These are phyloP conservation scores for Lamprologus tigripictilis DNA, from an alignment of 2,113 vertebrate genomes.

Conservation along the genomic window DNA sequence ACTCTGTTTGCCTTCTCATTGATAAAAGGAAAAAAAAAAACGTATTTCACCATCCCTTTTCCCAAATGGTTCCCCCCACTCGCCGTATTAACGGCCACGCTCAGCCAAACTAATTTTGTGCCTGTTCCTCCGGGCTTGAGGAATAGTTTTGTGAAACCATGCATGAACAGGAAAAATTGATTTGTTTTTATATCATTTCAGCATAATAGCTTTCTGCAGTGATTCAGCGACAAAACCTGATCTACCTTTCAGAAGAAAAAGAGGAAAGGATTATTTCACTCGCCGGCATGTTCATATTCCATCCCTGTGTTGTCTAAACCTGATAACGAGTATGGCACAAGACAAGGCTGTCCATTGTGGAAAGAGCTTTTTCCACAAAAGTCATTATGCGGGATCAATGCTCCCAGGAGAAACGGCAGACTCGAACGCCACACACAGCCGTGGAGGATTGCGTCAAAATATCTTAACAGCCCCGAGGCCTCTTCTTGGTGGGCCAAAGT, in stretches of 20 bases:
- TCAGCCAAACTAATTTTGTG: slow-evolving; percentile 19
- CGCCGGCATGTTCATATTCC: slow-evolving; percentile 16
- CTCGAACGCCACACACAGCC: slow-evolving; percentile 18
- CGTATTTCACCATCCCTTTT: slow-evolving; percentile 6
- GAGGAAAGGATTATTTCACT: neutral
- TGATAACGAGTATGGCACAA: slow-evolving; percentile 39
- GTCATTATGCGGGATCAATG: slow-evolving; percentile 55
- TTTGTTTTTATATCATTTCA: slow-evolving; percentile 57
- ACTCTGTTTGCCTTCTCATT: slow-evolving; percentile 3
- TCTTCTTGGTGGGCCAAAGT: slow-evolving; percentile 13
- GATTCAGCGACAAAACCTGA: slow-evolving; percentile 39
- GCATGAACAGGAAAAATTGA: slow-evolving; percentile 50
- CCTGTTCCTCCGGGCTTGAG: slow-evolving; percentile 7
- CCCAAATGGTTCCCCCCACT: neutral
- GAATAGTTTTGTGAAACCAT: slow-evolving; percentile 51
- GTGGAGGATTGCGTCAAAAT: slow-evolving; percentile 25
- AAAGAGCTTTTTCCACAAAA: slow-evolving; percentile 21
- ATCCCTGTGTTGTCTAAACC: slow-evolving; percentile 25
- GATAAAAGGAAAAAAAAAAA: neutral
- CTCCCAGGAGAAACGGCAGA: slow-evolving; percentile 12
- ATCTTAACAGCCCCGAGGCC: slow-evolving; percentile 17
- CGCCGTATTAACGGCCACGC: neutral
- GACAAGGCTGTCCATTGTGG: slow-evolving; percentile 41
- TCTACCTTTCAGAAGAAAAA: slow-evolving; percentile 3
- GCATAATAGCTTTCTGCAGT: slow-evolving; percentile 29